These are phyloP conservation scores for Cyclophora punctaria DNA, from an alignment of 2,888 invertebrate genomes.

Conservation along the genomic window DNA sequence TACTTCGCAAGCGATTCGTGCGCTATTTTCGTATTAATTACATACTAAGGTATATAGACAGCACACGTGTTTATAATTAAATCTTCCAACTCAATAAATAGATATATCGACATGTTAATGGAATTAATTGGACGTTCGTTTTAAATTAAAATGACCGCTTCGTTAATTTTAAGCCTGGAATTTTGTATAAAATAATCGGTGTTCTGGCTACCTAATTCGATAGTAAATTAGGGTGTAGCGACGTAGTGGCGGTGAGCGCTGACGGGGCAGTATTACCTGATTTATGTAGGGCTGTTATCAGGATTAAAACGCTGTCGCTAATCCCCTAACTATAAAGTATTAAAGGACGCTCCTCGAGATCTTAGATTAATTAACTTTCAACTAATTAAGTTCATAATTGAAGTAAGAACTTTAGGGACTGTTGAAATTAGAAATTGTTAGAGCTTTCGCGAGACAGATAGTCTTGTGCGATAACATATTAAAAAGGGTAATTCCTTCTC, in stretches of 20 bases:
- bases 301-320: conserved; percentile 47
- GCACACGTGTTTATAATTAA: conserved; percentile 22
- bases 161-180: conserved; percentile 45
- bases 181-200: conserved; percentile 48
- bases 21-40: conserved; percentile 16
- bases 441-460: too few relatives aligned
- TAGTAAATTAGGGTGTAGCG: conserved; percentile 63
- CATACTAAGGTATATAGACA: conserved; percentile 12
- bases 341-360: conserved; percentile 13
- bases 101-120: conserved; percentile 40
- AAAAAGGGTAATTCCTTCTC: too few relatives aligned
- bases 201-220: conserved; percentile 44
- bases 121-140: conserved; percentile 38
- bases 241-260: conserved; percentile 33
- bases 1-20: conserved; percentile 1
- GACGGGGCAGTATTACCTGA: conserved; percentile 40
- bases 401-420: conserved; percentile 13
- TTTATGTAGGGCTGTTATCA: conserved; percentile 48
- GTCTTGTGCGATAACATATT: too few relatives aligned
- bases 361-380: conserved; percentile 23
- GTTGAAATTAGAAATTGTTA: conserved; percentile 14
- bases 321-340: conserved; percentile 23
- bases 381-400: conserved; percentile 20
- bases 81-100: conserved; percentile 36
- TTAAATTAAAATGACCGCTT: conserved; percentile 46